phyloP scores from a whole-genome alignment of 2,113 vertebrate genomes.

The Polypterus bichir region DNA sequence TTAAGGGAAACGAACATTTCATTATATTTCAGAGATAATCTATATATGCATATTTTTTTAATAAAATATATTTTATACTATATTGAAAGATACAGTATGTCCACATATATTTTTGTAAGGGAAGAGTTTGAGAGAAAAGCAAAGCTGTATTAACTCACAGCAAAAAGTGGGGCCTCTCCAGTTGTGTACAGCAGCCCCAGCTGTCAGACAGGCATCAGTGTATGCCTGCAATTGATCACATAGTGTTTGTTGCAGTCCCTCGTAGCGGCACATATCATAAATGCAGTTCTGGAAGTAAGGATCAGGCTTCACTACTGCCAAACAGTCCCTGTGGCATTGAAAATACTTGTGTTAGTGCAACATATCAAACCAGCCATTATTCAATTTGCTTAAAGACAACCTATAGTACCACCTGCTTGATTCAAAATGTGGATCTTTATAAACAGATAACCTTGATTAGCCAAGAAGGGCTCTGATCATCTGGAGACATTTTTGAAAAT shows the following conservation, averaged over 20 bases:
- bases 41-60: no score
- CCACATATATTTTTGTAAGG: background rate
- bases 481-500: no score
- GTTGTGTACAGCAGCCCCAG: slow-evolving; percentile 44
- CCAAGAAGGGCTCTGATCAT: no score
- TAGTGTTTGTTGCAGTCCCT: slow-evolving; percentile 39
- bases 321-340: slow-evolving; percentile 41
- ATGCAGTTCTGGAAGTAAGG: slow-evolving; percentile 56
- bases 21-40: no score
- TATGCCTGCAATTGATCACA: slow-evolving; percentile 61
- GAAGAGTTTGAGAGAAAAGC: background rate
- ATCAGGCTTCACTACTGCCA: slow-evolving; percentile 39
- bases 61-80: no score
- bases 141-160: slow-evolving; percentile 37
- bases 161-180: slow-evolving; percentile 62
- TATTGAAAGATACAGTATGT: background rate
- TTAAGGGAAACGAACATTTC: no score
- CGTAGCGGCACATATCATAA: slow-evolving; percentile 58
- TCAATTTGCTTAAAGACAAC: no score
- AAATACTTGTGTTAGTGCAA: no score
- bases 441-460: no score
- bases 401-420: no score
- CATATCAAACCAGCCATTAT: no score
- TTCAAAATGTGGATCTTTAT: no score
- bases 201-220: slow-evolving; percentile 50